A percentile compares a stretch with the other conserved stretches of the same genome.
Evolutionary conservation across 1,140 invertebrate species (phyloP).

Genomic region (Trichonephila clavata): DNA sequence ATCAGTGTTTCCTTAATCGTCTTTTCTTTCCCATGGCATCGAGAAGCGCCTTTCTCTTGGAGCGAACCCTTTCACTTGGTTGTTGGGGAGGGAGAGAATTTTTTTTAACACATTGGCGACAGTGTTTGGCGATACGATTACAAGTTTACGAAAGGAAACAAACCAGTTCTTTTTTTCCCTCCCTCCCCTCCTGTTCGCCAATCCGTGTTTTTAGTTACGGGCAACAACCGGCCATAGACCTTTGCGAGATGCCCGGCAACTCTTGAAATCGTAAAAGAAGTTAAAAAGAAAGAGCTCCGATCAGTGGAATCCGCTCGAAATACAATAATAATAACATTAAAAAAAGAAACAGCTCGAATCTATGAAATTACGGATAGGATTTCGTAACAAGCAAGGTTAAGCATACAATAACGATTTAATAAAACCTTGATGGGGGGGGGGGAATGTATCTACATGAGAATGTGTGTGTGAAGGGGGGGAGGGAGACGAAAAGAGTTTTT

Average conservation of each 20-base stretch:
- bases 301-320: conserved; percentile 17
- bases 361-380: conserved; percentile 31
- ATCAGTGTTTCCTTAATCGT: not conserved
- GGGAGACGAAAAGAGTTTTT: not conserved
- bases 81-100: not conserved
- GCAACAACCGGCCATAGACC: conserved; percentile 70
- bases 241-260: conserved; percentile 20
- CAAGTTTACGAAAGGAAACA: conserved; percentile 50
- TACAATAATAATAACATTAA: conserved; percentile 23
- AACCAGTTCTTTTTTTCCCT: conserved; percentile 64
- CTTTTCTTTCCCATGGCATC: not conserved
- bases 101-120: conserved; percentile 47
- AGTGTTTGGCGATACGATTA: conserved; percentile 62
- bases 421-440: not conserved
- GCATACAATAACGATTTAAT: conserved; percentile 62
- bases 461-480: too few relatives aligned
- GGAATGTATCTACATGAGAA: conserved; percentile 18
- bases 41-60: not conserved
- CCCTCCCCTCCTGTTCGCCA: not conserved
- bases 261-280: conserved; percentile 25
- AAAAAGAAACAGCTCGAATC: not conserved
- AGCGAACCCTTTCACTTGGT: not conserved
- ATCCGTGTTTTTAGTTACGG: conserved; percentile 63
- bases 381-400: conserved; percentile 56
- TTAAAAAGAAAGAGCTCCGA: conserved; percentile 27